Conservation (phyloP, 2,888 invertebrate species). For the Yponomeuta malinellus region DNA sequence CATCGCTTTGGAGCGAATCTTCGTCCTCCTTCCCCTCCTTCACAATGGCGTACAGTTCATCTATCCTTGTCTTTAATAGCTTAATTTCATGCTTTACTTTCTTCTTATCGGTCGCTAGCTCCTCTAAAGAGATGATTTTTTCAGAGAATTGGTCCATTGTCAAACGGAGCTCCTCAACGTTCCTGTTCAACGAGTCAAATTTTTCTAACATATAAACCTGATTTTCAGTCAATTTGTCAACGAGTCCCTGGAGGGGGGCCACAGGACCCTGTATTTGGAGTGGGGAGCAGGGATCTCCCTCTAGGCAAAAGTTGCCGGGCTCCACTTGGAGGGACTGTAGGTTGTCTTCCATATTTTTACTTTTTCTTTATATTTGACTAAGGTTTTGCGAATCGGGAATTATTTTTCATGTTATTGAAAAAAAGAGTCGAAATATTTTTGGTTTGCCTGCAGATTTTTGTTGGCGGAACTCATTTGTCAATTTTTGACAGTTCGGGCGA, state of each 20-base stretch:
- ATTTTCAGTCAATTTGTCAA: constrained; percentile 44
- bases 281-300: background rate
- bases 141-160: constrained; percentile 40
- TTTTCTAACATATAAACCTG: constrained; percentile 43
- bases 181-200: constrained; percentile 45
- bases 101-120: constrained; percentile 37
- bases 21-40: constrained; percentile 59
- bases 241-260: constrained; percentile 36
- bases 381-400: background rate
- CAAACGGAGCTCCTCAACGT: constrained; percentile 47
- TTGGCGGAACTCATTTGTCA: background rate
- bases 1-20: constrained; percentile 39
- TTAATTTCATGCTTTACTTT: constrained; percentile 45
- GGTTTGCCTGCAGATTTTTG: background rate
- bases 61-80: constrained; percentile 45
- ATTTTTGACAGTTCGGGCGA: background rate
- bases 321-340: background rate
- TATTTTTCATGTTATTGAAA: background rate
- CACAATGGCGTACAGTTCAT: constrained; percentile 52
- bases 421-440: background rate
- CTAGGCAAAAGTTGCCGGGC: background rate
- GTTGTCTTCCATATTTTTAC: background rate
- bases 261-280: background rate
- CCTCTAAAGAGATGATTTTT: constrained; percentile 45
- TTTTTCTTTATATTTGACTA: background rate